Base-by-base conservation (phyloP, 2,888 invertebrate species). In the Ophioninae sp. region DNA sequence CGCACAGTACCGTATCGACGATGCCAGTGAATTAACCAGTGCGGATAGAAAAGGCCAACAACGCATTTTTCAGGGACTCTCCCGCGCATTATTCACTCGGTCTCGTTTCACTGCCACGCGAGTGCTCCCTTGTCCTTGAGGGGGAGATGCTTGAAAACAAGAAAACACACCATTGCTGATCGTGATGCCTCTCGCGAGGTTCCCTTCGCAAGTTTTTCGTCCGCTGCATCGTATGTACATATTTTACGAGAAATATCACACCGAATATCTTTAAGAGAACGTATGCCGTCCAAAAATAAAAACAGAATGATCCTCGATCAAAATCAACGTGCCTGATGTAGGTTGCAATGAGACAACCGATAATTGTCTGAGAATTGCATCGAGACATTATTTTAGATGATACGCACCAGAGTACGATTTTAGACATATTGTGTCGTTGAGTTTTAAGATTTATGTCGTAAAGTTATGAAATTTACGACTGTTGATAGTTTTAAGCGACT, bases 1-100 rank as follows among this genome's bases (percentile, higher is more conserved):
- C 98, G 0, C 97, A 97, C 93, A 97, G 97, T 93, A 97, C 97
- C 8, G 97, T 97, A 0, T 97, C 97, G 6, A 97, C 97, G 41
- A 96, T 97, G 96, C 97, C 97, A 0, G 96, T 96, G 7, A 91
- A 91, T 85, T 91, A 85, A 87, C 6, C 30, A 17, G 30, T 7
- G 50, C 57, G 20, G 39, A 61, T 21, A 23, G 44, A 41, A 21
- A 39, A 37, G 30, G 44, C 20, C n/a, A 39, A 76, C 21, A 65
- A 56, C 37, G 21, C n/a, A 17, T 76, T 59, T 64, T 23, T 37
- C 17, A 6, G n/a, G 10, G 17, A 23, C 39, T 68, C 21, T 62
- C 59, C 57, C 56, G 5, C 68, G 59, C 1, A 61, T 50, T 30
- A 72, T 57, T 20, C 37, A 37, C 68, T 72, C 50, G 74, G 61